These are phyloP conservation scores for Pocota personata DNA, from an alignment of 2,888 invertebrate genomes.

Conservation along the genomic window DNA sequence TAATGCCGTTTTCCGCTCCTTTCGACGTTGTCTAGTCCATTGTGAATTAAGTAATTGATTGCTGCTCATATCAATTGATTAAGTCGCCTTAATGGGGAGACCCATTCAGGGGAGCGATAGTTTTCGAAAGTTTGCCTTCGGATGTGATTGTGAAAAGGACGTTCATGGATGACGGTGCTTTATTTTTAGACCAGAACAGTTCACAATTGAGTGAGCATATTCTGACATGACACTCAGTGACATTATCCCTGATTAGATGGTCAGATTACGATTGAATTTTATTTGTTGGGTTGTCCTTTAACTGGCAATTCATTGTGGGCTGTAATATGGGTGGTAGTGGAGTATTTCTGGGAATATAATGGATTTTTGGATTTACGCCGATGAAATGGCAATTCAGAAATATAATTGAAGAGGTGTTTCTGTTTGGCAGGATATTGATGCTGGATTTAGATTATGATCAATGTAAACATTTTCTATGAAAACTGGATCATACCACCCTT, in stretches of 20 bases:
- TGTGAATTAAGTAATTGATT: constrained; percentile 18
- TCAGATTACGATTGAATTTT: not conserved
- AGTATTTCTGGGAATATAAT: not conserved
- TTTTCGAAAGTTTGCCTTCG: not conserved
- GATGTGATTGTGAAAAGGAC: not conserved
- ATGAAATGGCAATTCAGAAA: not conserved
- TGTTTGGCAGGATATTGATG: not conserved
- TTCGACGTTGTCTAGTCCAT: not conserved
- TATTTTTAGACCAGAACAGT: not conserved
- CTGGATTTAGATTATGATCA: not conserved
- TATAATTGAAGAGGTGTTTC: not conserved
- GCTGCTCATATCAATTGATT: constrained; percentile 16
- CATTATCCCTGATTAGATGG: not conserved
- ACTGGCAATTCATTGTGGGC: not conserved
- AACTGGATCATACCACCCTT: too few relatives aligned
- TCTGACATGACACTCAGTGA: not conserved
- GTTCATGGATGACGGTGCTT: too few relatives aligned
- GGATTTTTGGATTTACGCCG: not conserved
- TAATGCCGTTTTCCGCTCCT: not conserved
- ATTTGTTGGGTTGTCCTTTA: not conserved
- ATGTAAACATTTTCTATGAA: not conserved
- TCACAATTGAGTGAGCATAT: not conserved
- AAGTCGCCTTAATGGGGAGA: not conserved
- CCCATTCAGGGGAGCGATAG: not conserved
- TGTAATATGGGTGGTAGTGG: not conserved